A percentile compares a stretch with the other conserved stretches of the same genome.
phyloP scores from a whole-genome alignment of 2,797 vertebrate species.

The Anableps anableps region DNA sequence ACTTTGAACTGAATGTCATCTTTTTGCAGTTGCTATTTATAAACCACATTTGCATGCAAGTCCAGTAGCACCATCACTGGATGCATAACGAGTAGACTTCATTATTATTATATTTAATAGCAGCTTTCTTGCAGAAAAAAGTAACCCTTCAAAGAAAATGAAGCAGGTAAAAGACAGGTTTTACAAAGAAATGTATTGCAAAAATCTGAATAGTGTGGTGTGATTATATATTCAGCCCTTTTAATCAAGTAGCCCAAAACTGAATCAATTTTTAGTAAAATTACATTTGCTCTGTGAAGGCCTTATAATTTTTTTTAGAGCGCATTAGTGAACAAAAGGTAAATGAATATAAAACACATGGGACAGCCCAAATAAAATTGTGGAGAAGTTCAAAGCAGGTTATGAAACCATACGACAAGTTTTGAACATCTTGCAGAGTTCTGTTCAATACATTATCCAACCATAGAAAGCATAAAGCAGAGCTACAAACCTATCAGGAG shows the following conservation, averaged over 20 bases:
- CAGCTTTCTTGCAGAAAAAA: slow-evolving; percentile 30
- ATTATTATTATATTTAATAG: slow-evolving; percentile 43
- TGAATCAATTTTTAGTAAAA: neutral
- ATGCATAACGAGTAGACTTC: slow-evolving; percentile 60
- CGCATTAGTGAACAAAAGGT: neutral
- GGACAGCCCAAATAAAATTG: no score
- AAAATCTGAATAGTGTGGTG: neutral
- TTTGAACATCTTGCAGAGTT: neutral
- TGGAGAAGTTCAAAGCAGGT: neutral
- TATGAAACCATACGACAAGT: neutral
- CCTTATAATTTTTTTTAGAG: neutral
- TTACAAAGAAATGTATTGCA: neutral
- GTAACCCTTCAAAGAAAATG: slow-evolving; percentile 12
- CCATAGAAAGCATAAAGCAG: neutral
- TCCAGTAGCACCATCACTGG: slow-evolving; percentile 46
- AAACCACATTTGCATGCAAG: slow-evolving; percentile 70
- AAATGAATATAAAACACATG: neutral
- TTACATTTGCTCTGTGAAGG: neutral
- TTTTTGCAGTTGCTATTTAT: slow-evolving; percentile 67
- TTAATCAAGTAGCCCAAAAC: neutral
- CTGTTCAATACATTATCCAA: neutral
- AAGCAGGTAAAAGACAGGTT: slow-evolving; percentile 17
- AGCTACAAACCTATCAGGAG: neutral
- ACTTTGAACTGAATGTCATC: slow-evolving; percentile 55
- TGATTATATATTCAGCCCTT: neutral